A percentile compares a stretch with the other conserved stretches of the same genome.
Conservation (phyloP, 2,888 invertebrate species). For the Pogonocherus hispidulus region DNA sequence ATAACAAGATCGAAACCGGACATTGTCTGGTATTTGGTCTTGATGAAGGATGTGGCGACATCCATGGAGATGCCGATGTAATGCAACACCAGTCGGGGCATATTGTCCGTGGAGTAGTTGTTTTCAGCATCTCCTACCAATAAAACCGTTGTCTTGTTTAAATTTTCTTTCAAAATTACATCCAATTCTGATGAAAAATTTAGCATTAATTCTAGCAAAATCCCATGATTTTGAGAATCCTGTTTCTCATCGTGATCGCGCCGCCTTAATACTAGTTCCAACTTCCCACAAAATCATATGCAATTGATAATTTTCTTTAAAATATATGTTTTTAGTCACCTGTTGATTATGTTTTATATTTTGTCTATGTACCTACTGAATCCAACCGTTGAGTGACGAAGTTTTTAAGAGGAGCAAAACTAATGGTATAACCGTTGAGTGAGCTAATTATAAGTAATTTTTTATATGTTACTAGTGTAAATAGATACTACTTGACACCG, state of each 20-base stretch:
- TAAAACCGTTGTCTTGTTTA: background rate
- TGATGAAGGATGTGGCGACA: background rate
- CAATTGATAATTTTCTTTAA: slow-evolving; percentile 36
- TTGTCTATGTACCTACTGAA: slow-evolving; percentile 5
- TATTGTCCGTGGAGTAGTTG: background rate
- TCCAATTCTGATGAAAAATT: background rate
- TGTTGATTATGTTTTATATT: slow-evolving; percentile 22
- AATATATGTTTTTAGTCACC: slow-evolving; percentile 27
- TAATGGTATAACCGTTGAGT: too few relatives aligned
- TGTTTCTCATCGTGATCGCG: slow-evolving; percentile 14
- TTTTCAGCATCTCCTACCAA: background rate
- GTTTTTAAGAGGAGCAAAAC: too few relatives aligned
- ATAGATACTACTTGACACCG: too few relatives aligned
- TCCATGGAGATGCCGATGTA: background rate
- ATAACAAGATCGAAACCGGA: background rate
- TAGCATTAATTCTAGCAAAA: background rate
- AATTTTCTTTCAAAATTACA: background rate
- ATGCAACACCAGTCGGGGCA: too few relatives aligned
- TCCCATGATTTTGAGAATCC: too few relatives aligned
- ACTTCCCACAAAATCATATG: slow-evolving; percentile 37
- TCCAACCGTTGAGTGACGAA: background rate
- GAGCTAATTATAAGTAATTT: too few relatives aligned
- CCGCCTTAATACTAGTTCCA: slow-evolving; percentile 35
- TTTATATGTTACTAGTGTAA: too few relatives aligned
- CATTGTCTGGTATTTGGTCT: background rate